Base-by-base conservation (phyloP, 2,888 invertebrate genomes). In the Chaetogeoica ovagalla region DNA sequence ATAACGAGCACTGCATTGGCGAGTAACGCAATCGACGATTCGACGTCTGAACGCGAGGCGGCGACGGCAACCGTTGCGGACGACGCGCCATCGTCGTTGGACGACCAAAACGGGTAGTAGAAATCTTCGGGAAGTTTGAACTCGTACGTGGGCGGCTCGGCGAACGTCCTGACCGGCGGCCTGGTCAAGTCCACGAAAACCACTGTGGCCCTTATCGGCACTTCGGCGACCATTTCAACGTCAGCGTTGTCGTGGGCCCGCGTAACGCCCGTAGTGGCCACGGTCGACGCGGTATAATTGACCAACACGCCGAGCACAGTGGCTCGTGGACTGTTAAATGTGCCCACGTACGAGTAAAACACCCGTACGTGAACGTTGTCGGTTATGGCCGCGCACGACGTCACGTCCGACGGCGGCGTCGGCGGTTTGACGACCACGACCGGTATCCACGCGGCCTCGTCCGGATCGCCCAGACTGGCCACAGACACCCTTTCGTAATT, bases 101-200 rank as follows among this genome's bases (percentile, higher is more conserved):
- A 59, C 59, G 75, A 75, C 75, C 75, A 83, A 81, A 91, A 91
- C 1, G 93, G 93, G 85, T 92, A 91, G 86, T 93, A 93, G 85
- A 93, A 93, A 85, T 93, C 91, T 83, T 89, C 88, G 2, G 93
- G 92, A 77, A 93, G 87, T 85, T 89, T 88, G 81, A 92, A 88
- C 84, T 91, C 89, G 81, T 92, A 87, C 82, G 90, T 88, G 23
- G 92, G 92, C 81, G 90, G 88, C 81, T 89, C 89, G 13, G 90
- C 91, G 83, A 88, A 87, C 69, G 87, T 86, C 77, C 87, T 87
- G 55, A 86, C 86, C 0, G 89, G 87, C 4, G 88, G 87, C 60
- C 85, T 85, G 0, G 89, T 89, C 8, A 88, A 86, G 83, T 90
- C 90, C 39, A 87, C 84, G 84, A 88, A 89, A 4, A 86, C 85